Evolutionary conservation across 2,888 invertebrate species (phyloP).

Genomic region (Nephrotoma guestfalica): DNA sequence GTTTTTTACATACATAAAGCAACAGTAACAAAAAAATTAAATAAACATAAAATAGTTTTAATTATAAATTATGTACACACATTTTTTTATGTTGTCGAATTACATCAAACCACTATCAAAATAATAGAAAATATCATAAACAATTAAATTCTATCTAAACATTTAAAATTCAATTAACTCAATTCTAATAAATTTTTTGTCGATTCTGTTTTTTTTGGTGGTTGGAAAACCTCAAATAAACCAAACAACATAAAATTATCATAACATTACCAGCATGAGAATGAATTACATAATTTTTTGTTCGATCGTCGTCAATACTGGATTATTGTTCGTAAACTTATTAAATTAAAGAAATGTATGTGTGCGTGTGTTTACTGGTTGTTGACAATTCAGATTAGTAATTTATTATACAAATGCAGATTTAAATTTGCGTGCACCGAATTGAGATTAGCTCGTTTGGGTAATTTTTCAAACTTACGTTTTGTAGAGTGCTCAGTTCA

Average conservation of each 20-base stretch:
- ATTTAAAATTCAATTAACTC: not conserved
- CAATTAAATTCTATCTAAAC: not conserved
- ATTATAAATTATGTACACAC: not conserved
- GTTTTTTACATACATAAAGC: not conserved
- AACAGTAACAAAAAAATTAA: not conserved
- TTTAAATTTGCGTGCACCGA: too few species aligned
- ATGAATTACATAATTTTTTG: not conserved
- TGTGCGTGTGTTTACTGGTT: too few species aligned
- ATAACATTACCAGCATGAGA: not conserved
- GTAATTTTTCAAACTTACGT: too few species aligned
- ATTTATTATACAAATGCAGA: too few species aligned
- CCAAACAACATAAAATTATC: not conserved
- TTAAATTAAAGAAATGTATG: too few species aligned
- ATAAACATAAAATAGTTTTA: not conserved
- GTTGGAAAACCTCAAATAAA: not conserved
- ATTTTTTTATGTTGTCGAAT: not conserved
- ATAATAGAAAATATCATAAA: not conserved
- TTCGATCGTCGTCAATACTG: not conserved
- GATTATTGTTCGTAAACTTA: too few species aligned
- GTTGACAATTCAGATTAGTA: too few species aligned
- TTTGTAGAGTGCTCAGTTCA: too few species aligned
- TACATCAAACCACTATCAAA: not conserved
- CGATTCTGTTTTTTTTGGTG: not conserved
- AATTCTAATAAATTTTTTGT: not conserved
- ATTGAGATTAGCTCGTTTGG: too few species aligned